Conservation (phyloP, 2,113 vertebrate genomes). For the Agapornis roseicollis region DNA sequence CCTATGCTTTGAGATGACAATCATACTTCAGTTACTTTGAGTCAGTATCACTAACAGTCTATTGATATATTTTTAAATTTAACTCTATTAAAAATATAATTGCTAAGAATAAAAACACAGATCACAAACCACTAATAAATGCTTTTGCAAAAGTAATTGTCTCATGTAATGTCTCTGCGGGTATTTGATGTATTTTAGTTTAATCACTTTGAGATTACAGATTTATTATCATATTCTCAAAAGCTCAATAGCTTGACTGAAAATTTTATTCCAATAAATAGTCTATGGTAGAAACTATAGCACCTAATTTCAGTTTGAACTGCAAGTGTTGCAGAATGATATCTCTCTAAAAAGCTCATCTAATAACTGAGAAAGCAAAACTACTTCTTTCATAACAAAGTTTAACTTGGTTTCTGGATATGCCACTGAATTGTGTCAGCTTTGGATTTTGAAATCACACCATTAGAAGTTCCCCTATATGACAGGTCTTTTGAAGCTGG, state of each 20-base stretch:
- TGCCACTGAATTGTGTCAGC: neutral
- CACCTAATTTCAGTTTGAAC: neutral
- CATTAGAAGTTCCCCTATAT: neutral
- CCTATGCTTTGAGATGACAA: neutral
- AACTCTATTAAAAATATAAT: neutral
- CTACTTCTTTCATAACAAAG: neutral
- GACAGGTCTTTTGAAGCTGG: neutral
- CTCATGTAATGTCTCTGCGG: neutral
- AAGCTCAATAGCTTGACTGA: neutral
- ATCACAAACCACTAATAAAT: neutral
- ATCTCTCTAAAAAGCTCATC: neutral
- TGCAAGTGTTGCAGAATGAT: neutral
- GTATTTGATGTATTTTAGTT: neutral
- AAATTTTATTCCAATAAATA: constrained; percentile 4
- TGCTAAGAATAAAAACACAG: neutral
- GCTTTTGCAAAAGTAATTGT: neutral
- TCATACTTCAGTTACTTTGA: neutral
- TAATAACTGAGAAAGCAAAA: neutral
- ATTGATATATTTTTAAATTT: neutral
- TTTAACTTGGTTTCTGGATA: neutral
- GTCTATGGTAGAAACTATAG: neutral
- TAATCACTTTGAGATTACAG: neutral
- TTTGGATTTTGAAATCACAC: neutral
- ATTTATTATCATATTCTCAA: neutral
- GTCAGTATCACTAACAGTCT: neutral